phyloP scores from a whole-genome alignment of 1,140 invertebrate genomes.

The Brachionus asplanchnoidis region DNA sequence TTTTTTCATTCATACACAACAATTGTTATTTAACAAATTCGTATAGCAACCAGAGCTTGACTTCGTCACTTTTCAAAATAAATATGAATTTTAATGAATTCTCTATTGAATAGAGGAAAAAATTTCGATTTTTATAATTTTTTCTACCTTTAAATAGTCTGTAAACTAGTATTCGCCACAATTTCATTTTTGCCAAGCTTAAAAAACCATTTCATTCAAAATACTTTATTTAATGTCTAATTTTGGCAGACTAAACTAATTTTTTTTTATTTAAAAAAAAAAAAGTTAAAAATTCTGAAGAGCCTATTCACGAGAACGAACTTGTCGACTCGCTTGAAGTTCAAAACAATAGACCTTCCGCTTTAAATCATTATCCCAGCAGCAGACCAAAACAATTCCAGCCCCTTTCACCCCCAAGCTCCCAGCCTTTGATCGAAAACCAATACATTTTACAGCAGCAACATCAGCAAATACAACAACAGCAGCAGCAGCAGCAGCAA shows the following conservation, averaged over 20 bases:
- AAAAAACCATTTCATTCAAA: neutral
- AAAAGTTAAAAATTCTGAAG: neutral
- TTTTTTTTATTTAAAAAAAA: neutral
- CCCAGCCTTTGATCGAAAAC: conserved; percentile 9
- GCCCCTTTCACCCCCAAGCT: neutral
- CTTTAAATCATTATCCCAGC: neutral
- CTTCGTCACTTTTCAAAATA: neutral
- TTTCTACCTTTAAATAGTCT: neutral
- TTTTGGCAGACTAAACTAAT: neutral
- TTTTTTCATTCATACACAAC: neutral
- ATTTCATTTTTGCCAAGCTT: neutral
- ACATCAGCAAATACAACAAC: neutral
- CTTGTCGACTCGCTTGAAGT: neutral
- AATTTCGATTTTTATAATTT: neutral
- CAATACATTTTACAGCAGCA: conserved; percentile 19
- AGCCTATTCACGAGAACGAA: neutral
- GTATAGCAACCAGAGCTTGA: neutral
- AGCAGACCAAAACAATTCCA: neutral
- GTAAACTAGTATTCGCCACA: neutral
- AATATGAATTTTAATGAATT: neutral
- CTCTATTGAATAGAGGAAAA: neutral
- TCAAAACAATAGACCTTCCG: neutral
- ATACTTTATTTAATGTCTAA: neutral
- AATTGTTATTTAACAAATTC: neutral
- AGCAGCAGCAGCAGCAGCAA: neutral